A percentile compares a stretch with the other conserved stretches of the same genome.
These are phyloP conservation scores for Trididemnum miniatum DNA, from an alignment of 23 tunicate genomes.

Conservation along the genomic window DNA sequence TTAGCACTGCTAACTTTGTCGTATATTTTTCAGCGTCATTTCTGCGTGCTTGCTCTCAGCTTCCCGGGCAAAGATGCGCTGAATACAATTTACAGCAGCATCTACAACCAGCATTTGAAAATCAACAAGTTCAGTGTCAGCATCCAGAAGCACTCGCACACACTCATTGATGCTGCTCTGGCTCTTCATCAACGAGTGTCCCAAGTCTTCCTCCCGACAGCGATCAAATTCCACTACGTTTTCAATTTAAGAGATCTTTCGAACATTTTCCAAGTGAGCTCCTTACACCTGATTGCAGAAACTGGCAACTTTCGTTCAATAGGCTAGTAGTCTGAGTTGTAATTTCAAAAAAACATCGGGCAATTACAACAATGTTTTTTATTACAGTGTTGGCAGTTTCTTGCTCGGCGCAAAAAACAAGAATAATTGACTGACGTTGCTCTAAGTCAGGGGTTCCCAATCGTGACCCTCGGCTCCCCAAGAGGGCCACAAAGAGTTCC, in stretches of 20 bases:
- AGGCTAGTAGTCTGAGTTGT: too few relatives aligned
- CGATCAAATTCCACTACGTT: slow-evolving; percentile 96
- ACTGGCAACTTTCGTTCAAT: too few relatives aligned
- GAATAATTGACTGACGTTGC: too few relatives aligned
- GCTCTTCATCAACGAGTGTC: slow-evolving; percentile 78
- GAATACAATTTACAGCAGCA: slow-evolving; percentile 87
- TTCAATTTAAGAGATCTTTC: slow-evolving; percentile 94
- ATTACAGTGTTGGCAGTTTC: too few relatives aligned
- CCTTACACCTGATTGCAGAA: too few relatives aligned
- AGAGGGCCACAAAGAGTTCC: too few relatives aligned
- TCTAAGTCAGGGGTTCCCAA: too few relatives aligned
- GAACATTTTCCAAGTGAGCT: slow-evolving; percentile 88
- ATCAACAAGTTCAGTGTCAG: slow-evolving; percentile 66
- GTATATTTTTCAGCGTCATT: slow-evolving; percentile 90
- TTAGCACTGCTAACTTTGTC: too few relatives aligned
- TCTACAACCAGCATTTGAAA: slow-evolving; percentile 86
- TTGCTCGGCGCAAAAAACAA: too few relatives aligned
- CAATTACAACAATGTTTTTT: too few relatives aligned
- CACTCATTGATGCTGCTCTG: slow-evolving; percentile 80
- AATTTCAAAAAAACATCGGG: too few relatives aligned
- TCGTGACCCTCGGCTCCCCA: too few relatives aligned
- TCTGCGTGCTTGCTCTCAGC: slow-evolving; percentile 96
- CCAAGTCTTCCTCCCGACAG: slow-evolving; percentile 94
- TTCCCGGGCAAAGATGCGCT: slow-evolving; percentile 96
- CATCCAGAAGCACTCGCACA: slow-evolving; percentile 48